A percentile compares a stretch with the other conserved stretches of the same genome.
phyloP scores from a whole-genome alignment of 2,113 vertebrate species.

The Marmota flaviventris region DNA sequence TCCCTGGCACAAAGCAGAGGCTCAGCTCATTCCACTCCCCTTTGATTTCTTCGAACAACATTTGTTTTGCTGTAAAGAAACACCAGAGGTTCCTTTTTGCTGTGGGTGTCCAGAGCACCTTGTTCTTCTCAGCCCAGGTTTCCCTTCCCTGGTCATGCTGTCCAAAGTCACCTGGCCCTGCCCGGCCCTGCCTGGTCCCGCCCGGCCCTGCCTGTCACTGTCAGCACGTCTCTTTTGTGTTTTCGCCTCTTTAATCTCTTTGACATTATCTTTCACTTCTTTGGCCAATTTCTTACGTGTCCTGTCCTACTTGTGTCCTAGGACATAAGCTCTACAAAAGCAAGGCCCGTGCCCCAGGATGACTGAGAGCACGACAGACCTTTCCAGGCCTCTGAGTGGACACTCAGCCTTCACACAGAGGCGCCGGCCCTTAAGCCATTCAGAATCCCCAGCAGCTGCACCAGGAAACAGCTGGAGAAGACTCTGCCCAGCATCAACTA shows the following conservation, averaged over 20 bases:
- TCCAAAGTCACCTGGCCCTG: not conserved
- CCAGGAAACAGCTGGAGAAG: not conserved
- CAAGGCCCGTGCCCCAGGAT: not conserved
- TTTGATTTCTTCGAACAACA: not conserved
- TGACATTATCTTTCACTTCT: not conserved
- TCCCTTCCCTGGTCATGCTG: not conserved
- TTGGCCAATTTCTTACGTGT: not conserved
- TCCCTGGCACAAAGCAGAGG: not conserved
- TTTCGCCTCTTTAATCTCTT: not conserved
- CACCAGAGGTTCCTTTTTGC: not conserved
- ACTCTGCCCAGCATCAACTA: not conserved
- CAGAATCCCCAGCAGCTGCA: not conserved
- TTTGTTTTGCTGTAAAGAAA: not conserved
- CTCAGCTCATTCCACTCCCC: not conserved
- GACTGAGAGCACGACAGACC: not conserved
- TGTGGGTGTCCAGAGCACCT: not conserved
- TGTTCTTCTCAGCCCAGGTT: not conserved
- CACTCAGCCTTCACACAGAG: not conserved
- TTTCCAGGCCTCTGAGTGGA: not conserved
- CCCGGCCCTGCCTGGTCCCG: not conserved
- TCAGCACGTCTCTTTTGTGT: not conserved
- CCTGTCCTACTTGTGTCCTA: not conserved
- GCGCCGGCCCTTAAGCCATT: not conserved
- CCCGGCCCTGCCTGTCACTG: not conserved
- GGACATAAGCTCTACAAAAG: not conserved